Conservation (phyloP, 2,113 vertebrate genomes). For the Laticauda laticaudata region DNA sequence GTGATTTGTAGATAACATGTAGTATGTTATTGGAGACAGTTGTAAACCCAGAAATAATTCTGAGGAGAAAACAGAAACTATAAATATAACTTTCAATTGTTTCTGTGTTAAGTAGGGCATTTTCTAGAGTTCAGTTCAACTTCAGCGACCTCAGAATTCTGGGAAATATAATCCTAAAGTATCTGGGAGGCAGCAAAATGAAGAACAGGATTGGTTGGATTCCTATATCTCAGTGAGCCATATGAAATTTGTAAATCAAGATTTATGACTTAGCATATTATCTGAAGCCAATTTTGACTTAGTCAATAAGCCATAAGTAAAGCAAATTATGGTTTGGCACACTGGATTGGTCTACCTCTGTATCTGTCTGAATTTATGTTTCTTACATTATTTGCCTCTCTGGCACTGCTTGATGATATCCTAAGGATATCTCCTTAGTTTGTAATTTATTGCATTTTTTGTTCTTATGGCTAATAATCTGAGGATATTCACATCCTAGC, state of each 20-base stretch:
- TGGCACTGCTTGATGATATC: not conserved
- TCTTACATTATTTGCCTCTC: not conserved
- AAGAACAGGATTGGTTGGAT: not conserved
- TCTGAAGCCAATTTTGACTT: not conserved
- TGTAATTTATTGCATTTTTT: not conserved
- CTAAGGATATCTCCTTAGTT: not conserved
- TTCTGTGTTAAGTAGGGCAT: not conserved
- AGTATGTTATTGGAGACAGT: not conserved
- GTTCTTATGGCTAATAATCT: conserved; percentile 13
- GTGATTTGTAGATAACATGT: not conserved
- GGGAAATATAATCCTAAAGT: not conserved
- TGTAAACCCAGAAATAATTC: not conserved
- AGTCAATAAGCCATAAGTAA: not conserved
- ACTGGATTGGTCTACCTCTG: not conserved
- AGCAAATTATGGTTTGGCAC: not conserved
- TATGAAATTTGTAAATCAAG: not conserved
- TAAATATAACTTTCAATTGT: not conserved
- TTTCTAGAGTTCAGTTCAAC: not conserved
- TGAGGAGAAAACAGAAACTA: not conserved
- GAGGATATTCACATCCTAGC: not conserved
- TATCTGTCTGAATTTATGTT: not conserved
- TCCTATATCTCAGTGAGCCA: not conserved
- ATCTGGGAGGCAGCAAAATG: not conserved
- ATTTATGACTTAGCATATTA: not conserved
- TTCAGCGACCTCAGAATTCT: not conserved